A percentile compares a stretch with the other conserved stretches of the same genome.
phyloP scores from a whole-genome alignment of 2,113 vertebrate species.

The Zosterops japonicus region DNA sequence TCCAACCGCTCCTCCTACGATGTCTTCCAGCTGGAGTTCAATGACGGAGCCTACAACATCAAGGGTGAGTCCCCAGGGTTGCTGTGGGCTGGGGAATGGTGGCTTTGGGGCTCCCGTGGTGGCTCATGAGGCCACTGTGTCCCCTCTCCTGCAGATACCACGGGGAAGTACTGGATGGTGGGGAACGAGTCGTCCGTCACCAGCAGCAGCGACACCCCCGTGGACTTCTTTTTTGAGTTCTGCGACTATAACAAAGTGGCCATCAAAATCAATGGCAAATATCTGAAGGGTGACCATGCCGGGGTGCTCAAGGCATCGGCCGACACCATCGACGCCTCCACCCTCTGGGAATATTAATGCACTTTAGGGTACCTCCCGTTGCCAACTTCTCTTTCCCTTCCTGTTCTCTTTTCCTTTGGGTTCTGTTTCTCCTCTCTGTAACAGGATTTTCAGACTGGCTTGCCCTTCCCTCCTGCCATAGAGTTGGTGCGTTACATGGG shows the following conservation, averaged over 20 bases:
- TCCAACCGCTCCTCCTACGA: conserved; percentile 95
- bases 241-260: conserved; percentile 98
- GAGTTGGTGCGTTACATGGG: background rate
- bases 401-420: background rate
- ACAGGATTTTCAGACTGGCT: conserved; percentile 39
- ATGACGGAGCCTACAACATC: conserved; percentile 91
- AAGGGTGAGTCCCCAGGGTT: conserved; percentile 77
- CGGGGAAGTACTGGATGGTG: conserved; percentile 97
- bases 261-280: conserved; percentile 89
- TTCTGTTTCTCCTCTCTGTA: conserved; percentile 37
- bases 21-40: conserved; percentile 93
- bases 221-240: conserved; percentile 98
- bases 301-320: conserved; percentile 95
- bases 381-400: background rate
- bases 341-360: conserved; percentile 94
- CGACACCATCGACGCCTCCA: conserved; percentile 87
- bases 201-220: conserved; percentile 92
- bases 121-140: background rate
- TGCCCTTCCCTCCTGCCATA: background rate
- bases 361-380: conserved; percentile 54
- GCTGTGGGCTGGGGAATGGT: fast-evolving
- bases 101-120: fast-evolving
- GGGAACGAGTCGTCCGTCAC: conserved; percentile 88
- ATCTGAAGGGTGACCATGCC: conserved; percentile 95
- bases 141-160: conserved; percentile 81